phyloP scores from a whole-genome alignment of 1,140 invertebrate genomes.

The Anastatus disparis region DNA sequence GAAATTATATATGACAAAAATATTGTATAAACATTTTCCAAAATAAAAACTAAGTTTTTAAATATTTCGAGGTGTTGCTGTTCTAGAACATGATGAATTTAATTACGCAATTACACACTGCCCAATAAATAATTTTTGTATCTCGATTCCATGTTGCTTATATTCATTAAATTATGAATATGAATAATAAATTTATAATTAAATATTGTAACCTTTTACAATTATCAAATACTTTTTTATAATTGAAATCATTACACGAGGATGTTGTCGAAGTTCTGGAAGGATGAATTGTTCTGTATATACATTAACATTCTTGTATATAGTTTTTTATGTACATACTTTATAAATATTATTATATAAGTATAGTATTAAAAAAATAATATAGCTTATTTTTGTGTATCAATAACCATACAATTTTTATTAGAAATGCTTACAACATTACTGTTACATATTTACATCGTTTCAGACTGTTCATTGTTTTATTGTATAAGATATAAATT shows the following conservation, averaged over 20 bases:
- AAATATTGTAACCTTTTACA: slow-evolving; percentile 27
- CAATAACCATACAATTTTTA: slow-evolving; percentile 34
- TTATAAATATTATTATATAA: slow-evolving; percentile 48
- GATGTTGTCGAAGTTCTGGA: slow-evolving; percentile 18
- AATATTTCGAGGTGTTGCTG: slow-evolving; percentile 6
- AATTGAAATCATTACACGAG: slow-evolving; percentile 27
- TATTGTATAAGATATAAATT: slow-evolving; percentile 24
- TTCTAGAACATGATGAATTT: not conserved
- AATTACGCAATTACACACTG: slow-evolving; percentile 26
- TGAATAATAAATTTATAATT: slow-evolving; percentile 19
- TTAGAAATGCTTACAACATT: slow-evolving; percentile 32
- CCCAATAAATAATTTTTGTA: slow-evolving; percentile 35
- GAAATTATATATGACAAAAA: not conserved
- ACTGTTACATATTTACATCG: slow-evolving; percentile 32
- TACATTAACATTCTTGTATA: slow-evolving; percentile 34
- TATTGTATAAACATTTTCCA: slow-evolving; percentile 9
- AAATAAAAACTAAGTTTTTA: slow-evolving; percentile 11
- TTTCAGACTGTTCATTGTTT: slow-evolving; percentile 17
- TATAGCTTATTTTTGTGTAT: slow-evolving; percentile 24
- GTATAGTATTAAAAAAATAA: slow-evolving; percentile 26
- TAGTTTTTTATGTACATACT: slow-evolving; percentile 49
- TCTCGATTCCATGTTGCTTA: slow-evolving; percentile 25
- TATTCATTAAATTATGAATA: slow-evolving; percentile 17
- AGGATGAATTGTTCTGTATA: slow-evolving; percentile 35
- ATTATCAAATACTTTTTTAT: slow-evolving; percentile 30